These are phyloP conservation scores for Coptotermes formosanus DNA, from an alignment of 1,140 invertebrate genomes.

Conservation along the genomic window DNA sequence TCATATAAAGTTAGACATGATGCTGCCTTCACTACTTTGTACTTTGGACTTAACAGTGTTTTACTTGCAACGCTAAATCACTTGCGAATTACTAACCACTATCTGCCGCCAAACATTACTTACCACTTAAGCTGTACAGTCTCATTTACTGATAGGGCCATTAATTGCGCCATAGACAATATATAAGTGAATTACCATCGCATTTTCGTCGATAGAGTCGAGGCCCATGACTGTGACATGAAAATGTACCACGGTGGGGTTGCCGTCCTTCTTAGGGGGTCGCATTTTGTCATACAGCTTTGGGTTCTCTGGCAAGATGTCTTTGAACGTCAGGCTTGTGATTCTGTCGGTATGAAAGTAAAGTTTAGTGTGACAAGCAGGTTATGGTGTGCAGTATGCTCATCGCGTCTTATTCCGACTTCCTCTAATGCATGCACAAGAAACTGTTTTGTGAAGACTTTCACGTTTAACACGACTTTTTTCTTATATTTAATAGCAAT, in stretches of 20 bases:
- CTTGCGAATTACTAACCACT: too few relatives aligned
- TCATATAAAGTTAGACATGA: too few relatives aligned
- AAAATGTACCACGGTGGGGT: conserved; percentile 82
- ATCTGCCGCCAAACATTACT: too few relatives aligned
- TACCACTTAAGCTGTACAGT: not conserved
- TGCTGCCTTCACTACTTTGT: too few relatives aligned
- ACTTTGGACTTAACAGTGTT: too few relatives aligned
- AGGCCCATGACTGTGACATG: conserved; percentile 91
- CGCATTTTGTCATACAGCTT: conserved; percentile 87
- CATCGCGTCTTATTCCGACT: not conserved
- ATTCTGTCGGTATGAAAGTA: not conserved
- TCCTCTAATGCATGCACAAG: not conserved
- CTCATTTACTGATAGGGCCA: not conserved
- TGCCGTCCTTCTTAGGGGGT: conserved; percentile 82
- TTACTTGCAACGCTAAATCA: too few relatives aligned
- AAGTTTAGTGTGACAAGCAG: not conserved
- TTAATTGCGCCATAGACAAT: not conserved
- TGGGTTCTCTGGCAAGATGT: conserved; percentile 80
- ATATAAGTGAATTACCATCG: conserved; percentile 69
- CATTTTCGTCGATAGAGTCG: conserved; percentile 89
- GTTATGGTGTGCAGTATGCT: not conserved
- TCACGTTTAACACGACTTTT: not conserved
- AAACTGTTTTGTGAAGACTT: not conserved
- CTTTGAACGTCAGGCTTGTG: conserved; percentile 73
- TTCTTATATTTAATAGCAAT: too few relatives aligned